phyloP scores from a whole-genome alignment of 2,888 invertebrate species.

The Aleiodes alternator region DNA sequence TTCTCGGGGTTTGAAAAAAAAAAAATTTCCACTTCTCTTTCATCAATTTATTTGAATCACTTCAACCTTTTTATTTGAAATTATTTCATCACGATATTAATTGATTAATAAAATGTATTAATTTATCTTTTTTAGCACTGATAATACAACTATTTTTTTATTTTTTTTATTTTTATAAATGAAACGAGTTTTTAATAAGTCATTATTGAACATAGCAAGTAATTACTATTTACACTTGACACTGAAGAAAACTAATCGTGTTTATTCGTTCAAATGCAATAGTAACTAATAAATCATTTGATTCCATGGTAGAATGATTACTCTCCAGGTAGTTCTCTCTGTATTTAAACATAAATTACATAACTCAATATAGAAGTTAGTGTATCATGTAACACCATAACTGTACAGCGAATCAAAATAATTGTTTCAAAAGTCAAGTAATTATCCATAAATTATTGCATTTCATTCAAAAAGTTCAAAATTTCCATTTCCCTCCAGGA shows the following conservation, averaged over 20 bases:
- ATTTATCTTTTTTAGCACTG: not conserved
- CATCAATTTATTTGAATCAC: not conserved
- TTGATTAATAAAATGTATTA: not conserved
- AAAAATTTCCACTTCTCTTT: not conserved
- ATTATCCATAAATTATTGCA: not conserved
- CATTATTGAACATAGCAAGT: not conserved
- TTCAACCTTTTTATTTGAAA: not conserved
- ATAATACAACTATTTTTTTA: too few relatives aligned
- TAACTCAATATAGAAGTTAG: constrained; percentile 10
- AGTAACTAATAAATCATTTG: constrained; percentile 13
- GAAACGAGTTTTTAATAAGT: constrained; percentile 4
- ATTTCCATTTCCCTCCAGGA: too few relatives aligned
- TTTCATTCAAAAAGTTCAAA: not conserved
- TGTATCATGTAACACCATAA: constrained; percentile 7
- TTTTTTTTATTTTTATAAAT: not conserved
- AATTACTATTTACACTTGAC: constrained; percentile 11
- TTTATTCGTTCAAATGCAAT: constrained; percentile 6
- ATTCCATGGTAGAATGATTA: constrained; percentile 21
- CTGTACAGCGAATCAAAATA: constrained; percentile 13
- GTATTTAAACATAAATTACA: constrained; percentile 17
- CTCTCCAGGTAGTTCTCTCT: too few relatives aligned
- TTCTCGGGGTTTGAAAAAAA: not conserved
- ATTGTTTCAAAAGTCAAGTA: not conserved
- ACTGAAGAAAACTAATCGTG: constrained; percentile 14
- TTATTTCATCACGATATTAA: not conserved